These are phyloP conservation scores for Myiozetetes cayanensis DNA, from an alignment of 2,113 vertebrate genomes.

Conservation along the genomic window DNA sequence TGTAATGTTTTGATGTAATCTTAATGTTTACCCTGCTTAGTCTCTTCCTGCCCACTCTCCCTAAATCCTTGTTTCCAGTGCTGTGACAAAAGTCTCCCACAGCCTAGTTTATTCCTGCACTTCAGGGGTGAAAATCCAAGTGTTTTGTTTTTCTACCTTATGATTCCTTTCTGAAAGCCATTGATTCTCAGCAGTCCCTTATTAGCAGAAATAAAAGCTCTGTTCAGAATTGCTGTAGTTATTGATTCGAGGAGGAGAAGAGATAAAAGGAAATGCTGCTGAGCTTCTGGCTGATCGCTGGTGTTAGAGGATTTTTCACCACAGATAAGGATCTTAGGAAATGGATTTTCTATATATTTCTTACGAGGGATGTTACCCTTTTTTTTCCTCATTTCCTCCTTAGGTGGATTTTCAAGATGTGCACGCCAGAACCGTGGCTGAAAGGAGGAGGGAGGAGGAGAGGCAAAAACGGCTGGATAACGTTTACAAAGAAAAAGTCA, in stretches of 20 bases:
- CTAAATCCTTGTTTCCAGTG: neutral
- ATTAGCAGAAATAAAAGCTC: constrained; percentile 6
- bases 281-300: neutral
- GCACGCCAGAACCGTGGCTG: constrained; percentile 79
- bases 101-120: neutral
- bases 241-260: constrained; percentile 23
- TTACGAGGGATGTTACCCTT: neutral
- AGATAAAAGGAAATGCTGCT: constrained; percentile 35
- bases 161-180: neutral
- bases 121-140: neutral
- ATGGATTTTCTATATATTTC: constrained; percentile 45
- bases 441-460: constrained; percentile 85
- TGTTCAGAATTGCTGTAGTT: neutral
- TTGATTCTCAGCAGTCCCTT: neutral
- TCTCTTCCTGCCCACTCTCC: neutral
- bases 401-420: constrained; percentile 94
- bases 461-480: constrained; percentile 80
- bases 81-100: neutral
- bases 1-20: neutral
- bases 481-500: constrained; percentile 84
- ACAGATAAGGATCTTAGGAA: constrained; percentile 51
- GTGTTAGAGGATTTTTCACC: constrained; percentile 38
- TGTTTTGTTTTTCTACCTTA: neutral
- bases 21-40: neutral
- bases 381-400: neutral